Percentiles rank a stretch among this genome's conserved stretches.
phyloP scores from a whole-genome alignment of 2,888 invertebrate genomes.

The Napeogenes inachia region DNA sequence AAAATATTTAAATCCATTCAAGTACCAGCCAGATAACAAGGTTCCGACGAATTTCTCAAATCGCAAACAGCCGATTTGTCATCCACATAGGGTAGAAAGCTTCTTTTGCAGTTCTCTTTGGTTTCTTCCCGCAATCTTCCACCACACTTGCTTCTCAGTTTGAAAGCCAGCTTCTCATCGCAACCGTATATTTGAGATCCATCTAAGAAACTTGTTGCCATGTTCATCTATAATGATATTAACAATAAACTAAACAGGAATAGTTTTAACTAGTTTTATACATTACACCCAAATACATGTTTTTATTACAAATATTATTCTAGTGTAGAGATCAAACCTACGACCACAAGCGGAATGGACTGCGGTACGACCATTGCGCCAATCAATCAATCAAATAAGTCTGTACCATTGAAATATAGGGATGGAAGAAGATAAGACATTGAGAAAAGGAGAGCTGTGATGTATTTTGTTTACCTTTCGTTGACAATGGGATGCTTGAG shows the following conservation, averaged over 20 bases:
- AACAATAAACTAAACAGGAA: too few species aligned
- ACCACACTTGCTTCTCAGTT: conserved; percentile 58
- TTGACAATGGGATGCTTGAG: not conserved
- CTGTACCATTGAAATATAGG: too few species aligned
- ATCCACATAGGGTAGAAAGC: conserved; percentile 62
- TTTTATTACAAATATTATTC: too few species aligned
- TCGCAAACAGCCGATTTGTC: conserved; percentile 61
- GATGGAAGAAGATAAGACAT: too few species aligned
- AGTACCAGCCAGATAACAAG: conserved; percentile 70
- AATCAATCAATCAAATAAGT: too few species aligned
- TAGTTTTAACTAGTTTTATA: too few species aligned
- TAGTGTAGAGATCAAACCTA: too few species aligned
- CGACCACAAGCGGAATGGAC: too few species aligned
- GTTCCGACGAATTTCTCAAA: conserved; percentile 57
- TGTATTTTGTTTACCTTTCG: too few species aligned
- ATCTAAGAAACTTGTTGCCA: conserved; percentile 78
- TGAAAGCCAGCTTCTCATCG: conserved; percentile 51
- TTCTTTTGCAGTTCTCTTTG: conserved; percentile 45
- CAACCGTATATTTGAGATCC: conserved; percentile 74
- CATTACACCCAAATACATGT: too few species aligned
- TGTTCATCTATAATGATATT: conserved; percentile 77
- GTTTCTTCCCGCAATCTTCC: conserved; percentile 63
- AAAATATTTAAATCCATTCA: not conserved
- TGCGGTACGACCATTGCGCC: too few species aligned
- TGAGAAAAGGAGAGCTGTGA: too few species aligned